Conservation (phyloP, 2,113 vertebrate genomes). For the Motacilla alba region DNA sequence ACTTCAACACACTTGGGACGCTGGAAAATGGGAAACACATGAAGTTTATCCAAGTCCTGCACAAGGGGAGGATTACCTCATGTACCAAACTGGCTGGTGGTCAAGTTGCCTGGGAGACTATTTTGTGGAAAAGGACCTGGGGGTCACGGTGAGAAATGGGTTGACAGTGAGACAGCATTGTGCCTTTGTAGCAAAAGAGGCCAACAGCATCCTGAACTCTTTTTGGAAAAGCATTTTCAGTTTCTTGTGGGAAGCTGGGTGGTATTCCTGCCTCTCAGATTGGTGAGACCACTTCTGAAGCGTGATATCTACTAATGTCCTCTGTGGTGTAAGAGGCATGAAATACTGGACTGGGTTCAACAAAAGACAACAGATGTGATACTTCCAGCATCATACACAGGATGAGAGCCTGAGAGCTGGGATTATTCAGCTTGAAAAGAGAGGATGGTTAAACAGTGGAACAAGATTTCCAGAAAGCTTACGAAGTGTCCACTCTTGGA, state of each 20-base stretch:
- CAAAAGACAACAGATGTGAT: background rate
- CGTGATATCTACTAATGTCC: background rate
- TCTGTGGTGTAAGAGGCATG: background rate
- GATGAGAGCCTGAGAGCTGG: background rate
- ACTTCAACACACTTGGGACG: background rate
- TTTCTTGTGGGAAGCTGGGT: background rate
- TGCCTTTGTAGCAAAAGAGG: background rate
- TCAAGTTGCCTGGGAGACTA: background rate
- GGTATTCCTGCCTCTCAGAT: background rate
- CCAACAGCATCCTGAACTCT: background rate
- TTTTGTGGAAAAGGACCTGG: background rate
- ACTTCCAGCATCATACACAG: background rate
- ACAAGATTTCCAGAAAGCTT: background rate
- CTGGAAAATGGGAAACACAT: background rate
- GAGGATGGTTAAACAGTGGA: background rate
- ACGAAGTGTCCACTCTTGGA: background rate
- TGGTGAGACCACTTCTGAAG: background rate
- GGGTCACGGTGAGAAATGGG: accelerated
- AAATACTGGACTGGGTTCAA: background rate
- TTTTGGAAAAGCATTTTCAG: background rate
- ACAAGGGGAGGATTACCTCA: background rate
- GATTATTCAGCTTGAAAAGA: background rate
- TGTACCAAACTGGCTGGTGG: background rate
- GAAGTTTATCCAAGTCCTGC: background rate
- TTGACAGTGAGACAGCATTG: background rate